Evolutionary conservation across 2,888 invertebrate genomes (phyloP).

Genomic region (Nasonovia ribisnigri): DNA sequence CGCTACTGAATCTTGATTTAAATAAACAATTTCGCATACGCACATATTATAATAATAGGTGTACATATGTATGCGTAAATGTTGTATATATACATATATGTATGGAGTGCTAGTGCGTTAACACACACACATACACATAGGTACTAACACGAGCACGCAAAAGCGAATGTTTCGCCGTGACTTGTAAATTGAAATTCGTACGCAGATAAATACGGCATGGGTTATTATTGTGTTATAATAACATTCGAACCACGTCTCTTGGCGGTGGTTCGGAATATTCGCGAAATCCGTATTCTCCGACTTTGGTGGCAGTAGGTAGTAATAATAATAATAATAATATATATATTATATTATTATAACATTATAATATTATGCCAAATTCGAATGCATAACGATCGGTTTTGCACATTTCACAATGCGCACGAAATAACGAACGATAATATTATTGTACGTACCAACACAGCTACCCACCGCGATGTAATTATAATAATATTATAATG

Average conservation of each 20-base stretch:
- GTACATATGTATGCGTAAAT: background rate
- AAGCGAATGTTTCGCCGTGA: background rate
- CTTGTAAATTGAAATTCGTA: conserved; percentile 34
- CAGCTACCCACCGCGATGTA: background rate
- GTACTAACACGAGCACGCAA: background rate
- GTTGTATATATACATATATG: background rate
- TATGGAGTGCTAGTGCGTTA: background rate
- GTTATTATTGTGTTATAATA: conserved; percentile 26
- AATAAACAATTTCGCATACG: conserved; percentile 35
- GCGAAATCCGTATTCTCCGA: background rate
- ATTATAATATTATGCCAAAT: background rate
- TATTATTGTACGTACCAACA: background rate
- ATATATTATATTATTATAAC: background rate
- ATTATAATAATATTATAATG: background rate
- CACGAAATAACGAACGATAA: background rate
- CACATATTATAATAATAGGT: conserved; percentile 22
- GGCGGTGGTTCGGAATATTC: conserved; percentile 10
- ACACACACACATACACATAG: background rate
- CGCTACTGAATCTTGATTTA: conserved; percentile 35
- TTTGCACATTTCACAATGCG: background rate
- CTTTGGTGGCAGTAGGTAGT: background rate
- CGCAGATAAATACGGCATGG: conserved; percentile 10
- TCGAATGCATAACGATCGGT: background rate
- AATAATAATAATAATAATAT: background rate
- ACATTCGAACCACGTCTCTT: conserved; percentile 36